Evolutionary conservation across 2,797 vertebrate genomes (phyloP).

Genomic region (Anabas testudineus): DNA sequence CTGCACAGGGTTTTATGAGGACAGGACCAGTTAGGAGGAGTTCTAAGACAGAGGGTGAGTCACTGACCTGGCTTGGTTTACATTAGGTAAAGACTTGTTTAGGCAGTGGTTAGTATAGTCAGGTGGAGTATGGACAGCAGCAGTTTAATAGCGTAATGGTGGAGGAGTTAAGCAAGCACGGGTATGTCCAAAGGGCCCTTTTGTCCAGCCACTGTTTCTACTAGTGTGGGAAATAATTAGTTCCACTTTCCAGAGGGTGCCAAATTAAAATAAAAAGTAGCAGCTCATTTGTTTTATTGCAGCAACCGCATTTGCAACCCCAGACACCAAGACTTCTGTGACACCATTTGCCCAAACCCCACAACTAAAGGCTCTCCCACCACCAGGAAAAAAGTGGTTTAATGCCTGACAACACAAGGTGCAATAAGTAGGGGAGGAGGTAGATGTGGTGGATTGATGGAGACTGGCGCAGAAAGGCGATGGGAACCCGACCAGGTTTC

Average conservation of each 20-base stretch:
- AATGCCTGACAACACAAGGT: slow-evolving; percentile 49
- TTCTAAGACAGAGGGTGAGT: slow-evolving; percentile 76
- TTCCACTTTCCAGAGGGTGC: slow-evolving; percentile 35
- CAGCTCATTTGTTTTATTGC: slow-evolving; percentile 64
- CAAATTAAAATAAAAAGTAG: slow-evolving; percentile 55
- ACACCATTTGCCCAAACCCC: slow-evolving; percentile 38
- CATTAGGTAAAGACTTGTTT: slow-evolving; percentile 79
- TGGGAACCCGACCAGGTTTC: slow-evolving; percentile 76
- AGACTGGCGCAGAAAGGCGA: slow-evolving; percentile 88
- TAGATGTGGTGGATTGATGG: slow-evolving; percentile 90
- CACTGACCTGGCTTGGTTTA: slow-evolving; percentile 70
- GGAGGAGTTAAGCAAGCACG: slow-evolving; percentile 3
- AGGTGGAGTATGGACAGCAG: slow-evolving; percentile 49
- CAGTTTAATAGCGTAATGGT: slow-evolving; percentile 23
- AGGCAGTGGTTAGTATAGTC: slow-evolving; percentile 64
- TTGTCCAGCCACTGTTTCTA: slow-evolving; percentile 21
- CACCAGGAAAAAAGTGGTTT: slow-evolving; percentile 28
- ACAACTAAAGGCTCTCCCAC: slow-evolving; percentile 40
- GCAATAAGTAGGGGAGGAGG: slow-evolving; percentile 34
- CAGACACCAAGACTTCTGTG: slow-evolving; percentile 49
- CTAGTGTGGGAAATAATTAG: slow-evolving; percentile 47
- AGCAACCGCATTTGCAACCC: slow-evolving; percentile 47
- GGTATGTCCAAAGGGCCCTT: slow-evolving; percentile 8
- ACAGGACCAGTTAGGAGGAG: slow-evolving; percentile 70
- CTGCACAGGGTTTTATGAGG: slow-evolving; percentile 75